phyloP scores from a whole-genome alignment of 2,888 invertebrate species.

The Catocala fraxini region DNA sequence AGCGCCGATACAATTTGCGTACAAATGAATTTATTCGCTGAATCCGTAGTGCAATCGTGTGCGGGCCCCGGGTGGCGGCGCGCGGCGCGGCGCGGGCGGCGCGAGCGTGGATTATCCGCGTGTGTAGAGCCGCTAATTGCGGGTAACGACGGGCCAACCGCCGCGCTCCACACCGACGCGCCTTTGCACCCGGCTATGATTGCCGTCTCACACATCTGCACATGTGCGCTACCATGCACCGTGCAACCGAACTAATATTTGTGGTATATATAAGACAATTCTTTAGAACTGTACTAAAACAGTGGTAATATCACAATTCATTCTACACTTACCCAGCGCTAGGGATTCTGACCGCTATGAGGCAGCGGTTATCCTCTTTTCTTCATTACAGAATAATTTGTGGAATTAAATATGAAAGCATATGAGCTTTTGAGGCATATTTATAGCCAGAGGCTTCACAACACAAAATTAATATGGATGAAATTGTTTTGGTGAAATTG shows the following conservation, averaged over 20 bases:
- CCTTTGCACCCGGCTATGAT: neutral
- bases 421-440: slow-evolving; percentile 14
- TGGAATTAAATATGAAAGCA: slow-evolving; percentile 11
- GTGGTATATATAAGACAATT: too few species aligned
- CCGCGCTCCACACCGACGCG: slow-evolving; percentile 31
- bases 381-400: slow-evolving; percentile 8
- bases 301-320: neutral
- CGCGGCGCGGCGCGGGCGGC: slow-evolving; percentile 41
- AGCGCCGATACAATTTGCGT: slow-evolving; percentile 88
- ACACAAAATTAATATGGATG: slow-evolving; percentile 27
- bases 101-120: slow-evolving; percentile 79
- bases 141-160: slow-evolving; percentile 73
- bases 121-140: slow-evolving; percentile 84
- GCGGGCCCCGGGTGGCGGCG: slow-evolving; percentile 50
- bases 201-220: neutral
- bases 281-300: neutral
- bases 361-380: neutral
- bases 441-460: slow-evolving; percentile 19
- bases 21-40: slow-evolving; percentile 87
- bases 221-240: neutral
- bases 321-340: neutral
- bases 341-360: neutral
- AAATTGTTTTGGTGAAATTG: slow-evolving; percentile 27
- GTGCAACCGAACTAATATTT: neutral
- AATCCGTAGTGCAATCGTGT: slow-evolving; percentile 83